Evolutionary conservation across 2,888 invertebrate species (phyloP), one percentile per base, ranked within the genome.

Genomic region (Rhagophthalmus giganteus): DNA sequence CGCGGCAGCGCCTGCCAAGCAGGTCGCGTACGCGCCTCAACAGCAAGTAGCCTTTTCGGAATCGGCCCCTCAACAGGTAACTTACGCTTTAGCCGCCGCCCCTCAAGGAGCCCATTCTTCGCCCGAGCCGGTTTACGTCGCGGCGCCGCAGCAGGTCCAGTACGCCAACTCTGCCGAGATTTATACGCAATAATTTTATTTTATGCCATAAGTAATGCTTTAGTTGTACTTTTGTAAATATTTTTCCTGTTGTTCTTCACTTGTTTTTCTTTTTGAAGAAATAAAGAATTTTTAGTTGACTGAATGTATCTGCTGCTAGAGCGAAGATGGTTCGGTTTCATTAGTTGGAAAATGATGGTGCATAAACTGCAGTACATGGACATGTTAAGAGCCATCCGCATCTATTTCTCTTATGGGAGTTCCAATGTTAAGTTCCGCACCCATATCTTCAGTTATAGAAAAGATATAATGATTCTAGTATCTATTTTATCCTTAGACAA

Each of bases 41-140:
- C 54, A 49, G 37, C 51, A 49, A 34, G 26, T 48, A 4, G 40
- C 39, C 2, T 55, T 48, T 32, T n/a, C n/a, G n/a, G n/a, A n/a
- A n/a, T n/a, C n/a, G n/a, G 9, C 46, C 8, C 31, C 37, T 6
- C 45, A 45, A 8, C 45, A 45, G 10, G 9, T 48, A 14, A 33
- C 53, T 1, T 56, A 54, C 33, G 12, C 52, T 25, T 7, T 52
- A 10, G 30, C 58, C 50, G 30, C 58, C 50, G 30, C 38, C 32
- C 32, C 50, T 1, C 42, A 53, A 32, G 38, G 33, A 14, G 35
- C 45, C 16, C 56, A 54, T 31, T 48, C 54, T 34, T 45, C 32
- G 26, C 56, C 58, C 14, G 67, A 68, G 33, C 60, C 61, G 41
- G 56, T 59, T 16, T 59, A 58, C 27, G 46, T 20, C 7, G 4